Base-by-base conservation (phyloP, 2,113 vertebrate genomes). In the Dermatemys mawii region DNA sequence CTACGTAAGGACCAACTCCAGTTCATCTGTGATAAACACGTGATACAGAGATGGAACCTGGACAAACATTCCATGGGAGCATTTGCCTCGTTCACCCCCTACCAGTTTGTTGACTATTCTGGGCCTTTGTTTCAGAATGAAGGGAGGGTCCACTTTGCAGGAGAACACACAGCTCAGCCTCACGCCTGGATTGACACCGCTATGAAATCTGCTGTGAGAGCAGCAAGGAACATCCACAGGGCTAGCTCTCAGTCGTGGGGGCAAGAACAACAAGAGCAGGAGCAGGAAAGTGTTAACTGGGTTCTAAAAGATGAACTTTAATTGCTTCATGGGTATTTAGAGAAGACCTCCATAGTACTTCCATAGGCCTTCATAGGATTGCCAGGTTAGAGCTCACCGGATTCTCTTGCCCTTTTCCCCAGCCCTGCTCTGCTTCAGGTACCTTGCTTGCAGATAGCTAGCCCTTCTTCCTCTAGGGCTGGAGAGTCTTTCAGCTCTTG, bases 181-280 rank as follows among this genome's bases (percentile, higher is more conserved):
- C 98, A 99, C 0, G 98, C 84, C 51, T 99, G 99, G 99, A 98
- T 99, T 0, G 99, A 99, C 63, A 98, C 98, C 0, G 78, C 98
- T 81, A 97, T 99, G 95, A 99, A 99, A 86, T 98, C 99, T 2
- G 98, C 98, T 0, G 2, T 99, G 46, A 97, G 96, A 90, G 99
- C 98, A 0, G 98, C 98, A 1, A 93, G 70, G 48, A 97, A 98
- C 78, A 98, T 99, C 8, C 98, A 99, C 44, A 22, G 90, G 0
- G 50, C 92, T 29, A 83, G 86, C 1, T 0, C 11, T 17, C 3
- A 0, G 0, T 0, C 2, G 0, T 0, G 0, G 4, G 0, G 0
- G 0, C 0, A 0, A 78, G 16, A 63, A 10, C 29, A 35, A 32
- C 32, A 32, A 63, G 14, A 63, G 29, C 55, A 54, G 29, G 17